Evolutionary conservation across 2,888 invertebrate genomes (phyloP).

Genomic region (Calameuta pallipes): DNA sequence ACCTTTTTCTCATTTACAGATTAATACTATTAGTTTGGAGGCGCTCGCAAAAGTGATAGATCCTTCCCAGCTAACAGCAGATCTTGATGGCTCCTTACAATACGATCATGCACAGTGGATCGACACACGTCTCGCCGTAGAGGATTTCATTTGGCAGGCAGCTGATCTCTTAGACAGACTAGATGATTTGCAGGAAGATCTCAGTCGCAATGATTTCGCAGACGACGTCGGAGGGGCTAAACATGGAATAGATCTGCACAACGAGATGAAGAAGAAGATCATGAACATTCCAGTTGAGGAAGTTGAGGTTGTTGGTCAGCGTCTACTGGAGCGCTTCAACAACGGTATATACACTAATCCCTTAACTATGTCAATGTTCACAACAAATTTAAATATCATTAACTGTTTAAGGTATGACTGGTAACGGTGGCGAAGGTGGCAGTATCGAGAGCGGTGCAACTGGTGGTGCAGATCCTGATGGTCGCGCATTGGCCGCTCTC

Average conservation of each 20-base stretch:
- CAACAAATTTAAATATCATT: neutral
- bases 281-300: conserved; percentile 94
- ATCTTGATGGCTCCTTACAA: conserved; percentile 92
- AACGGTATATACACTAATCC: conserved; percentile 39
- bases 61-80: conserved; percentile 89
- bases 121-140: conserved; percentile 91
- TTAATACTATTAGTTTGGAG: conserved; percentile 96
- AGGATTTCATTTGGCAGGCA: conserved; percentile 96
- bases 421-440: conserved; percentile 69
- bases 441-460: conserved; percentile 81
- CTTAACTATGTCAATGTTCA: neutral
- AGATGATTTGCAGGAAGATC: conserved; percentile 92
- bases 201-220: conserved; percentile 93
- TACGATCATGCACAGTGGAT: conserved; percentile 99
- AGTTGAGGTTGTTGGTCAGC: conserved; percentile 88
- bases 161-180: conserved; percentile 91
- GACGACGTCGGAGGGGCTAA: conserved; percentile 94
- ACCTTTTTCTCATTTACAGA: conserved; percentile 71
- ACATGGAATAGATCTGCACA: conserved; percentile 91
- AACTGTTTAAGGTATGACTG: conserved; percentile 43
- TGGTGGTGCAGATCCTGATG: conserved; percentile 76
- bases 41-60: conserved; percentile 94
- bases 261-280: conserved; percentile 93
- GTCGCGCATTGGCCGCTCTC: conserved; percentile 72
- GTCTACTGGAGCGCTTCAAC: conserved; percentile 73